Percentiles rank a stretch among this genome's conserved stretches.
Conservation (phyloP, 2,113 vertebrate species). For the Rhinogobius similis region DNA sequence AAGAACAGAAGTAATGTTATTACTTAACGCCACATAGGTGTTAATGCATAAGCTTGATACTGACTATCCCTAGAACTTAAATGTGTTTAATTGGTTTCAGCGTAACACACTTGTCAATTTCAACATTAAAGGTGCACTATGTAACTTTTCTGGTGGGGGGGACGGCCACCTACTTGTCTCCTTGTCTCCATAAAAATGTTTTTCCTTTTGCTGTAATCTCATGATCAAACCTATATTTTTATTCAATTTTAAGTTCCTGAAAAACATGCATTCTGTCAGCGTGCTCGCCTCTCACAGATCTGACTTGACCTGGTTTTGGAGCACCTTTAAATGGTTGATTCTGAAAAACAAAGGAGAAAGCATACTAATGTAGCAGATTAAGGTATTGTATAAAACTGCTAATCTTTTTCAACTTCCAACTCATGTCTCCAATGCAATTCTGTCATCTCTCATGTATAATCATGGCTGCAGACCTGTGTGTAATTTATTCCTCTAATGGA, state of each 20-base stretch:
- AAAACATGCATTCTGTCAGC: background rate
- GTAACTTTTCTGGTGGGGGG: too few species aligned
- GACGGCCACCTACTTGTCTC: too few species aligned
- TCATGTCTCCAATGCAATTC: constrained; percentile 41
- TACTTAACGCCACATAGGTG: too few species aligned
- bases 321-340: background rate
- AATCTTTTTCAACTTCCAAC: constrained; percentile 41
- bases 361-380: constrained; percentile 31
- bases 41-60: too few species aligned
- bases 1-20: too few species aligned
- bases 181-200: too few species aligned
- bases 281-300: background rate
- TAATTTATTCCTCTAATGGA: constrained; percentile 67
- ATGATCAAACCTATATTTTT: too few species aligned
- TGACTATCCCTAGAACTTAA: too few species aligned
- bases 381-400: constrained; percentile 52
- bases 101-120: background rate
- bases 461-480: constrained; percentile 49
- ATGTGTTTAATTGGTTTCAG: too few species aligned
- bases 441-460: constrained; percentile 59
- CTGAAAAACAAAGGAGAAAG: background rate
- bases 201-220: too few species aligned
- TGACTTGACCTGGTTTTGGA: background rate
- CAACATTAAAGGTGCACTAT: too few species aligned
- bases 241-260: background rate